Conservation (phyloP, 2,113 vertebrate species). For the Desmodus rotundus region DNA sequence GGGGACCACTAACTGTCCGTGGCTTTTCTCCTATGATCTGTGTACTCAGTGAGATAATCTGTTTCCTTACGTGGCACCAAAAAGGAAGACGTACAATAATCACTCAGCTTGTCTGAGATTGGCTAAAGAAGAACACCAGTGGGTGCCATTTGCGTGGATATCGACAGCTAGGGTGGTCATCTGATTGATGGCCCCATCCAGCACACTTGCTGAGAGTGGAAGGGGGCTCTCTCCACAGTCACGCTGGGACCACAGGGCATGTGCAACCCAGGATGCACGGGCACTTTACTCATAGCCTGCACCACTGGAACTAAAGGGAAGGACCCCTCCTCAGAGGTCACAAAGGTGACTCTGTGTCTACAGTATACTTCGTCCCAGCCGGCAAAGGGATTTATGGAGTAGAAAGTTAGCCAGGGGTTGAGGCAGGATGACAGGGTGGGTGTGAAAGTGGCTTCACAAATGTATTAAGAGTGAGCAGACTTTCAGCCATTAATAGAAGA, state of each 20-base stretch:
- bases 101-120: background rate
- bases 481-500: background rate
- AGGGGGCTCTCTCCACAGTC: background rate
- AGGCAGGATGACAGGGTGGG: background rate
- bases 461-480: background rate
- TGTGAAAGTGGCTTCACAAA: background rate
- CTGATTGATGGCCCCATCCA: background rate
- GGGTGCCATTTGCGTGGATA: fast-evolving
- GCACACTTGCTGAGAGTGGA: background rate
- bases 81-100: background rate
- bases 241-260: background rate
- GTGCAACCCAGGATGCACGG: fast-evolving
- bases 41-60: slow-evolving; percentile 49
- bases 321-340: background rate
- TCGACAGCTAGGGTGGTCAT: fast-evolving
- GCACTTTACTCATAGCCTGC: background rate
- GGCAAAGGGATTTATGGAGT: background rate
- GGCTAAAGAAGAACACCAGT: background rate
- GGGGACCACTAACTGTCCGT: slow-evolving; percentile 53
- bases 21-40: slow-evolving; percentile 67
- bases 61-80: background rate
- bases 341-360: background rate
- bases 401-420: background rate
- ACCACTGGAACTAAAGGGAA: background rate
- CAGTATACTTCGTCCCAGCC: background rate